Base-by-base conservation (phyloP, 2,113 vertebrate genomes). In the Microtus oregoni region DNA sequence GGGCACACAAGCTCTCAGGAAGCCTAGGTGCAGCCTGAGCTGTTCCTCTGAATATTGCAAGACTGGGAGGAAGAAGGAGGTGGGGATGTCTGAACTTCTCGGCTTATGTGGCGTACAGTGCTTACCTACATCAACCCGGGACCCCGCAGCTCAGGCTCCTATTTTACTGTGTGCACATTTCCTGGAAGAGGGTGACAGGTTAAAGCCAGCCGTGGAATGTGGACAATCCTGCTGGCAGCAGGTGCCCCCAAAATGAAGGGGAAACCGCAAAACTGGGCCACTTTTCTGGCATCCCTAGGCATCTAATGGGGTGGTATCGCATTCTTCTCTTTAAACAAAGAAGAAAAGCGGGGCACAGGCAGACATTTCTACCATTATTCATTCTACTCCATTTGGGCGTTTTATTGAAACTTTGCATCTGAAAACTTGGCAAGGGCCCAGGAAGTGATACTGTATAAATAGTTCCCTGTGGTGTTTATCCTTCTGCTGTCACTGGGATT, bases 381-480 rank as follows among this genome's bases (percentile, higher is more conserved):
- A 5, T 55, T 85, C 76, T 85, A 7, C 44, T 76, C 61, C 81
- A 4, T 22, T 30, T 6, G 2, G n/a, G 61, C 65, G 32, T 95
- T 94, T 82, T 83, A 76, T 89, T 95, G 41, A 63, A 65, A 52
- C 52, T 88, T 86, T 85, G 22, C 35, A 61, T 81, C 41, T 78
- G 86, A 79, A 63, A 47, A 90, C 81, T 91, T 96, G 95, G 96
- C 86, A n/a, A 22, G 26, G 38, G n/a, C 1, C 2, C 88, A 86
- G 85, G 77, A 89, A 44, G 61, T 6, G 22, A 86, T 86, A 10
- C 81, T 38, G 0, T 89, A 65, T 95, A 86, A 97, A 95, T 93
- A 94, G 81, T 72, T 41, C 17, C 50, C 13, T 89, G 75, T 9
- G 19, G 44, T 92, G 92, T 93, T 94, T 70, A 89, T 76, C 93